Evolutionary conservation across 2,888 invertebrate species (phyloP).

Genomic region (Halocaridina rubra): DNA sequence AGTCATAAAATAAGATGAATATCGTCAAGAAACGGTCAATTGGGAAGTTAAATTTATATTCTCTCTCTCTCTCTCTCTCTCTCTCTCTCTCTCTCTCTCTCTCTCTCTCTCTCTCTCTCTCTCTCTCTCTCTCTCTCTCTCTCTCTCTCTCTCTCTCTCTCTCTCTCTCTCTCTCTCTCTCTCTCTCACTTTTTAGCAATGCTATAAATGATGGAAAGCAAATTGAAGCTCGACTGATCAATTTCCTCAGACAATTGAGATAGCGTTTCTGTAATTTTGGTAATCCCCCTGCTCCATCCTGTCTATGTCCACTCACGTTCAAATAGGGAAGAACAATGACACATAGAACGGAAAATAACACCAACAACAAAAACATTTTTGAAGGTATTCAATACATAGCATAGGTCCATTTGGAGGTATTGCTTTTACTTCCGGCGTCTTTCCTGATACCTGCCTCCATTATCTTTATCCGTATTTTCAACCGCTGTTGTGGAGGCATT

Average conservation of each 20-base stretch:
- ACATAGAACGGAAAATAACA: too few species aligned
- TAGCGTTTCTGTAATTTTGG: too few species aligned
- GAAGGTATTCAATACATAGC: too few species aligned
- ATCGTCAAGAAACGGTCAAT: neutral
- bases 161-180: neutral
- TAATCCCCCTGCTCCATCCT: too few species aligned
- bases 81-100: neutral
- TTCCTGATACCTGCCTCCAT: neutral
- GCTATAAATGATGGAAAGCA: neutral
- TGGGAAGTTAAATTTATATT: neutral
- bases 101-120: neutral
- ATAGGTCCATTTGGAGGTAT: too few species aligned
- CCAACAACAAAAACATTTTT: too few species aligned
- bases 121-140: neutral
- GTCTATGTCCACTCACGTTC: too few species aligned
- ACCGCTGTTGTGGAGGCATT: neutral
- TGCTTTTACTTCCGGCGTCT: neutral
- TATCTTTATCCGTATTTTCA: neutral
- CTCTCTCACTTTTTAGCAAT: neutral
- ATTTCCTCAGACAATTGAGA: too few species aligned
- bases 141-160: neutral
- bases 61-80: neutral
- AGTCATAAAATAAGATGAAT: too few species aligned
- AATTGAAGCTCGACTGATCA: too few species aligned
- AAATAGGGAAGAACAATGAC: too few species aligned